Evolutionary conservation across 2,113 vertebrate genomes (phyloP).

Genomic region (Stegostoma tigrinum): DNA sequence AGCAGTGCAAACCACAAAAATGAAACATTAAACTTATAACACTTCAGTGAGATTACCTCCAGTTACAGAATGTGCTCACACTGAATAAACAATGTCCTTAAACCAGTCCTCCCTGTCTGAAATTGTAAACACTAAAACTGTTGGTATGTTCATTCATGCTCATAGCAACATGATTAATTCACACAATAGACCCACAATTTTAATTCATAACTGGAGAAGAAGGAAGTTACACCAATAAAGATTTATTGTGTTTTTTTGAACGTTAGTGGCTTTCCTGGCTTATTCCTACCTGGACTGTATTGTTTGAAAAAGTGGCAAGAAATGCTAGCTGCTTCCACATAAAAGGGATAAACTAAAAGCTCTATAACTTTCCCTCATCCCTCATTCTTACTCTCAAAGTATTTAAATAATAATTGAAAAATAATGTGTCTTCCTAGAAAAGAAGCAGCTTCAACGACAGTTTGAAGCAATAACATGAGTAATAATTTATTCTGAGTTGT

Average conservation of each 20-base stretch:
- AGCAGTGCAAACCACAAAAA: background rate
- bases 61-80: background rate
- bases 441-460: background rate
- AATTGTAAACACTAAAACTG: background rate
- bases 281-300: background rate
- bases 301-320: background rate
- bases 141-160: background rate
- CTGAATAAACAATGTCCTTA: background rate
- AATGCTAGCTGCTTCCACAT: background rate
- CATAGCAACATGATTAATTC: background rate
- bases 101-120: background rate
- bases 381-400: background rate
- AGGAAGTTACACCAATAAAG: background rate
- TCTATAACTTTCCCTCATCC: background rate
- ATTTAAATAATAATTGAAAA: background rate
- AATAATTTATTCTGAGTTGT: background rate
- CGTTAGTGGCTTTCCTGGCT: background rate
- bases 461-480: background rate
- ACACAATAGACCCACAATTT: background rate
- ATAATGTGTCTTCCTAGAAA: background rate
- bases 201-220: background rate
- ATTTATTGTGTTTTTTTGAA: background rate
- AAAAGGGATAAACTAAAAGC: background rate
- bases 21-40: background rate
- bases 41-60: constrained; percentile 2